Evolutionary conservation across 2,797 vertebrate species (phyloP), one percentile per base, ranked within the genome.

Genomic region (Pseudotriccus pelzelni): DNA sequence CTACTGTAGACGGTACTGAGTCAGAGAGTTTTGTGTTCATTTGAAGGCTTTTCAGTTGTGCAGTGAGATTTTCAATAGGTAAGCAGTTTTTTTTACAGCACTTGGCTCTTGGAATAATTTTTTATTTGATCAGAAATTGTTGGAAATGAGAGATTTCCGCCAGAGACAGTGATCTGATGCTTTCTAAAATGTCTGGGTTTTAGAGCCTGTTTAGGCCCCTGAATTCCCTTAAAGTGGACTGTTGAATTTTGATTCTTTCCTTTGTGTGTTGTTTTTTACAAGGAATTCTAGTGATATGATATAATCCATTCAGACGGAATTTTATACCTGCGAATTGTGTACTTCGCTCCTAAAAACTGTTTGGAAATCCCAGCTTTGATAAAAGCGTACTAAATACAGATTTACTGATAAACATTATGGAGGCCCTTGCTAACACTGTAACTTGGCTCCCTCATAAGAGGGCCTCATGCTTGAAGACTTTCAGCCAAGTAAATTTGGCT

Each of bases 401-500:
- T 87, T 77, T 89, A 64, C 36, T 77, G 78, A 66, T 80, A 86
- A 69, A 60, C 17, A 8, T 73, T 69, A 34, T 37, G 58, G 47
- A 89, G 13, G 36, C 37, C 36, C 4, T 72, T 77, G 58, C 52
- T 89, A 58, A 78, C 46, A 50, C 37, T 78, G 19, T 75, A 78
- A 78, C 46, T 93, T 92, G 76, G 62, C 87, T 93, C 10, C 36
- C 23, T 94, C 7, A 1, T 86, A 41, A 68, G 17, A 82, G 24
- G 28, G 25, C 25, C 43, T 94, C 46, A 41, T 70, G n/a, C 59
- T 88, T 89, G 78, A 55, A 67, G 34, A 53, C 49, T 86, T 78
- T 59, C 72, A 92, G 72, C 87, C 78, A 87, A 90, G 64, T 50
- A 30, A 84, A 63, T 84, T 88, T 96, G 76, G 62, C 62, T 75